Evolutionary conservation across 2,888 invertebrate genomes (phyloP), one percentile per base, ranked within the genome.

Genomic region (Melipona bicolor): DNA sequence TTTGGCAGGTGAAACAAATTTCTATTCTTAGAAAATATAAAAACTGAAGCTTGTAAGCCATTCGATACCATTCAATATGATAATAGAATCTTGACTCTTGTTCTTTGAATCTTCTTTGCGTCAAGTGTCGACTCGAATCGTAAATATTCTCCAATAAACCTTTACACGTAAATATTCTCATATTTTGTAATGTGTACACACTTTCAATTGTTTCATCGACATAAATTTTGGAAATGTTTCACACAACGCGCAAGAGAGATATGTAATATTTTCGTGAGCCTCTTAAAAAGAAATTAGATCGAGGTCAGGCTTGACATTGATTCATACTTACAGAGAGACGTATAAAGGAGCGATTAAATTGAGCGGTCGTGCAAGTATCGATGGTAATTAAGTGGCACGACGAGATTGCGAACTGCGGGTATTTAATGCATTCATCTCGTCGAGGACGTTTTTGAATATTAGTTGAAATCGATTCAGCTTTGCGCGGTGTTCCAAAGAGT

Each of bases 381-480:
- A 54, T 27, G 71, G 56, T 65, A 77, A 80, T 80, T 36, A 52
- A 72, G 61, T 81, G n/a, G 59, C 36, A 52, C 17, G 52, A 24
- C 4, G n/a, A 43, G n/a, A 19, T 59, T 36, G 43, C 75, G 54
- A 61, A 36, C 56, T 15, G 36, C 15, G 78, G 27, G 27, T 71
- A 72, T 77, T 78, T 67, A 61, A 81, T 61, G 19, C 27, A 43
- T 19, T 59, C 13, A 32, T 52, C 24, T 24, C 50, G 27, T 61
- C 52, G 49, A 77, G 79, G n/a, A 61, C 61, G 52, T 54, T 72
- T 32, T 68, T n/a, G 64, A 61, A 27, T 32, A 59, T 81, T 50
- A 21, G 32, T 62, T 36, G 52, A 71, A 59, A 71, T 43, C 71
- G 70, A 71, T 56, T 19, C n/a, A 11, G 36, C 27, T 71, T 50